These are phyloP conservation scores for Lophotis ruficrista DNA, from an alignment of 2,113 vertebrate genomes.

Conservation along the genomic window DNA sequence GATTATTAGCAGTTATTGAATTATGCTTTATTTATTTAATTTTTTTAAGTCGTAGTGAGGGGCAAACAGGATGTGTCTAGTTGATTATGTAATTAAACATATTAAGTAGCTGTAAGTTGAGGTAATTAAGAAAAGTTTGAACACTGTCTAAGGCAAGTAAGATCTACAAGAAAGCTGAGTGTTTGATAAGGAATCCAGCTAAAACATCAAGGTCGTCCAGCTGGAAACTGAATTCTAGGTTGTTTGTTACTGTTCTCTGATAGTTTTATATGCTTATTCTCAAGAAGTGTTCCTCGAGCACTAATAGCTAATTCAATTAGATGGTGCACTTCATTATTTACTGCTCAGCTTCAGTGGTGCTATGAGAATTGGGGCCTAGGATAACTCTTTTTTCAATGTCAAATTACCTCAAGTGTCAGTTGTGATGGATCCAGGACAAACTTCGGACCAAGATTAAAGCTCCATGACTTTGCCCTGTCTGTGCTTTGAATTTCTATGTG, in stretches of 20 bases:
- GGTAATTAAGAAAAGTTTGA: conserved; percentile 54
- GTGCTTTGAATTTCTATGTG: conserved; percentile 21
- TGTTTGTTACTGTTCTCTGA: not conserved
- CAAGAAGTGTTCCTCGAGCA: not conserved
- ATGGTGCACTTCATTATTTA: not conserved
- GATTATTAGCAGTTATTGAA: conserved; percentile 69
- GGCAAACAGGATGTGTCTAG: conserved; percentile 65
- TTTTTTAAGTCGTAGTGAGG: conserved; percentile 63
- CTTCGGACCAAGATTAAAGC: conserved; percentile 5
- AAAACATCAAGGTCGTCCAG: not conserved
- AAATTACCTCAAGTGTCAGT: conserved; percentile 19
- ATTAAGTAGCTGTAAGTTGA: conserved; percentile 54
- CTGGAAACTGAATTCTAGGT: not conserved
- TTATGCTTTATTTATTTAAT: conserved; percentile 62
- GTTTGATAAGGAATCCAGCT: not conserved
- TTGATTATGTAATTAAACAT: conserved; percentile 71
- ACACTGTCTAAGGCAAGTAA: not conserved
- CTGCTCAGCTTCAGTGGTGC: not conserved
- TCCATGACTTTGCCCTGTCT: not conserved
- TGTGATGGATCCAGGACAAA: conserved; percentile 31
- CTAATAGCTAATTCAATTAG: conserved; percentile 25
- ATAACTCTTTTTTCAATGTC: conserved; percentile 29
- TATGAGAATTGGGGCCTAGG: not conserved
- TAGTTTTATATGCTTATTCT: not conserved
- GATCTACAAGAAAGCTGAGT: not conserved